Evolutionary conservation across 2,797 vertebrate genomes (phyloP).

Genomic region (Diglossa cyanea): DNA sequence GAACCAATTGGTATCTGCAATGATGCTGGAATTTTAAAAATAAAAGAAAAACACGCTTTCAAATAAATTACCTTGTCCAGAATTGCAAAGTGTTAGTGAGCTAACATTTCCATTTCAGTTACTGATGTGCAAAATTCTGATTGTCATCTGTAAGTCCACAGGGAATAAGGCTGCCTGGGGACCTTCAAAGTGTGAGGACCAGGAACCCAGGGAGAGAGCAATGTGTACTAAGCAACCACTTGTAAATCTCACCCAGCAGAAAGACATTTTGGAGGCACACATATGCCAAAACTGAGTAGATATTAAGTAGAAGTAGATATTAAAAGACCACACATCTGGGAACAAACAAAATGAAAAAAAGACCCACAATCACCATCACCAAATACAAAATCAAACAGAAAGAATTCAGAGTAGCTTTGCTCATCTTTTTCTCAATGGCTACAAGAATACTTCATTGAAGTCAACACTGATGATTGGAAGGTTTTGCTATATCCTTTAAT

Average conservation of each 20-base stretch:
- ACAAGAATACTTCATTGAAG: neutral
- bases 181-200: neutral
- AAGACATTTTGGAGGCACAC: neutral
- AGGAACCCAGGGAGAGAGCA: neutral
- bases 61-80: neutral
- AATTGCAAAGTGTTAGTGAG: neutral
- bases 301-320: neutral
- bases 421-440: neutral
- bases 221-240: rapidly evolving
- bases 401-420: neutral
- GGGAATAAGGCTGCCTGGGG: neutral
- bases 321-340: neutral
- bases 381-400: neutral
- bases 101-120: neutral
- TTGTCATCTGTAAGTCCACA: neutral
- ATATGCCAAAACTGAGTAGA: neutral
- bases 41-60: neutral
- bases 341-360: neutral
- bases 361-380: neutral
- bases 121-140: neutral
- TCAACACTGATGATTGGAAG: neutral
- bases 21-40: neutral
- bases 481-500: neutral
- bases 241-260: neutral
- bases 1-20: neutral